Base-by-base conservation (phyloP, 1,140 invertebrate species). In the Reticulitermes speratus region DNA sequence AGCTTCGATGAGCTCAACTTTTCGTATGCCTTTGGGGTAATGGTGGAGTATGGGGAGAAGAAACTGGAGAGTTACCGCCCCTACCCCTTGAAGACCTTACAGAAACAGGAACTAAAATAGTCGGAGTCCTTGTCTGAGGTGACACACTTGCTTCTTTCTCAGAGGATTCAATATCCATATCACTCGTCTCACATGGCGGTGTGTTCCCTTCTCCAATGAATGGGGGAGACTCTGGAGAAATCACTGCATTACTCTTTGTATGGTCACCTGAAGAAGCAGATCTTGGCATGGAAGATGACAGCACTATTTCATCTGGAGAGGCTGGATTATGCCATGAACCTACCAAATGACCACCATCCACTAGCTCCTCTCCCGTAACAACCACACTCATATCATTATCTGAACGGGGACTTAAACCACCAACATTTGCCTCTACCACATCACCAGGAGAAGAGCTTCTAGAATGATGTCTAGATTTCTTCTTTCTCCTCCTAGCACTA, bases 401-500 rank as follows among this genome's bases (percentile, higher is more conserved):
- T 14, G 25, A 25, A 9, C 8, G n/a, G 0, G 25, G 65, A 14
- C 25, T 75, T 75, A 75, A 30, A 44, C 88, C 88, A 3, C 88
- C 88, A 7, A 90, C 89, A 52, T 91, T 89, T 0, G 91, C 85
- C 91, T 92, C 25, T 91, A 87, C 0, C 90, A 89, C 86, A 91
- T 86, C 0, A 89, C 90, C 0, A 90, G 90, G 19, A 88, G 95
- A 96, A 0, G 94, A 91, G 86, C 95, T 95, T 75, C 94, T 92
- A 30, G 94, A 94, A 75, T 92, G 90, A 75, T 95, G 93, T 88
- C 94, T 95, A 5, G 92, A 91, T 88, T 94, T 94, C 87, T 94
- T 93, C 88, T 96, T 96, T 21, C 94, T 94, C 90, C 95, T 96
- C 90, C 95, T 96, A 0, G 90, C 89, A 11, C 85, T 86, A 69